Evolutionary conservation across 2,888 invertebrate genomes (phyloP), one percentile per base, ranked within the genome.

Genomic region (Oegoconia quadripuncta): DNA sequence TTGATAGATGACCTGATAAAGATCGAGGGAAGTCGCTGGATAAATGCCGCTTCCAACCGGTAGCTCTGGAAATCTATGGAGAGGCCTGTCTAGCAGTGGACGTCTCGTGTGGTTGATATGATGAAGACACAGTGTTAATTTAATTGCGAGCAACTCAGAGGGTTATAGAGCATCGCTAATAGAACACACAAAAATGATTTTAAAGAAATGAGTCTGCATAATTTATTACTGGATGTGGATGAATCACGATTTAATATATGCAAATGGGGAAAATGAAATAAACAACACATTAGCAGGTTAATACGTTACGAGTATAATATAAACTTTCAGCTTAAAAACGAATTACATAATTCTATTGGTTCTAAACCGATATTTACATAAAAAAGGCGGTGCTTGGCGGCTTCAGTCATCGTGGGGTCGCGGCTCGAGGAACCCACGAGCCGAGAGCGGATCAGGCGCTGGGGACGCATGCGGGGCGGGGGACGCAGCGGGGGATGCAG

Each of bases 291-390:
- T 17, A 17, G 23, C 20, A 27, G 27, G 27, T 68, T 75, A 74
- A 72, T 73, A 74, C 67, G 64, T 46, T 46, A 47, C 60, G 80
- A 81, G 81, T 83, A 84, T 86, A 83, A 78, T 83, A 84, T 82
- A 86, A 86, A 86, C 78, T 80, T 80, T 80, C 73, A 81, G 72
- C 84, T 75, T 86, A 86, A 76, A n/a, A 74, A 83, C 29, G 16
- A n/a, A 30, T 30, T 30, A 30, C 81, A 81, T 82, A 83, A 83
- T 79, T 72, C 77, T 83, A 83, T 59, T 64, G 74, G 73, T 72
- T 78, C 74, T 82, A 79, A 63, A 66, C 70, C 74, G 59, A 75
- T 84, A 86, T 86, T 78, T 84, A 86, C 86, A 86, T 12, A 12
- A 41, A 58, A 71, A 73, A 78, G 79, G 81, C 79, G 76, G 80